phyloP scores from a whole-genome alignment of 2,113 vertebrate genomes.

The Sciurus niger region DNA sequence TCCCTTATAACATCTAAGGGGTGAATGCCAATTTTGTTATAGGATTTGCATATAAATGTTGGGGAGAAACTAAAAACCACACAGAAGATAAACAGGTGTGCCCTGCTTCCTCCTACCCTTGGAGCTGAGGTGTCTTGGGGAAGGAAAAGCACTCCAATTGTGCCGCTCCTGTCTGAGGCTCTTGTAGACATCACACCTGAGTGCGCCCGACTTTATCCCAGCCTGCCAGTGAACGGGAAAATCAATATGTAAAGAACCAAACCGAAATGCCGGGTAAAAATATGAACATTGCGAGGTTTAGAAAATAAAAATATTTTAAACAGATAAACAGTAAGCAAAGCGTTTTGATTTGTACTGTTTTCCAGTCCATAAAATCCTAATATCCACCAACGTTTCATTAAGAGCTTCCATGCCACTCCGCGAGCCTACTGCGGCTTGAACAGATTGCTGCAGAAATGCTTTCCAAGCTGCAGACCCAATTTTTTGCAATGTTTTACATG shows the following conservation, averaged over 20 bases:
- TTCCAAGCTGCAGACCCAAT: constrained; percentile 45
- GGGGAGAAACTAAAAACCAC: not conserved
- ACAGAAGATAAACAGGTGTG: rapidly evolving
- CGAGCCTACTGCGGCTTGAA: constrained; percentile 78
- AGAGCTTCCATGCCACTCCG: constrained; percentile 83
- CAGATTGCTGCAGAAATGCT: constrained; percentile 78
- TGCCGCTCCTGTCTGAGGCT: rapidly evolving
- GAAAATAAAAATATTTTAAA: constrained; percentile 85
- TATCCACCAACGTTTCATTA: constrained; percentile 85
- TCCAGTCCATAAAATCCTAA: constrained; percentile 90
- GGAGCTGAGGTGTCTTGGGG: not conserved
- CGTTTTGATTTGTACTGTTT: constrained; percentile 89
- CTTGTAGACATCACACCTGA: not conserved
- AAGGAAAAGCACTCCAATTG: rapidly evolving
- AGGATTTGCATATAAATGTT: not conserved
- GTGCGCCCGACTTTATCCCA: constrained; percentile 36
- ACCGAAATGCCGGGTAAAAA: constrained; percentile 81
- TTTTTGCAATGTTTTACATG: constrained; percentile 78
- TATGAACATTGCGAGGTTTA: constrained; percentile 86
- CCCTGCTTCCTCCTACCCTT: not conserved
- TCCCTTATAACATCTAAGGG: not conserved
- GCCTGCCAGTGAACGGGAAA: constrained; percentile 80
- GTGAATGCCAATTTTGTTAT: not conserved
- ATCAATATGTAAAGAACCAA: constrained; percentile 87
- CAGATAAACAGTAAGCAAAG: constrained; percentile 90